Evolutionary conservation across 2,113 vertebrate genomes (phyloP).

Genomic region (Marmota monax): DNA sequence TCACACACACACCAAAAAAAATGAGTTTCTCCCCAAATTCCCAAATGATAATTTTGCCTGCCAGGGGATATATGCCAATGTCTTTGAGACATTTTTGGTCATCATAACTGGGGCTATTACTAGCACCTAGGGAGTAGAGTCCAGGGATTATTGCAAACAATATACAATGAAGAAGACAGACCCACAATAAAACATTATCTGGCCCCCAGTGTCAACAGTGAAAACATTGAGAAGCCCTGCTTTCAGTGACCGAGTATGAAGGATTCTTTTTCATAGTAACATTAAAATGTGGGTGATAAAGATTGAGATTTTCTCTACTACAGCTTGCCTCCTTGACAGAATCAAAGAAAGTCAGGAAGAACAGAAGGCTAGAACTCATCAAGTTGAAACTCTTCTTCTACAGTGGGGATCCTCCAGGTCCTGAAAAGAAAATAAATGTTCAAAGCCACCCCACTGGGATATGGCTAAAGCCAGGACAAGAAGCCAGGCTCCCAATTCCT

Average conservation of each 20-base stretch:
- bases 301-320: neutral
- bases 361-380: neutral
- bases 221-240: neutral
- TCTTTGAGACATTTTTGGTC: neutral
- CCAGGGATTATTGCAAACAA: neutral
- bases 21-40: neutral
- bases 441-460: neutral
- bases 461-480: neutral
- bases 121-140: neutral
- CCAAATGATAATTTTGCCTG: neutral
- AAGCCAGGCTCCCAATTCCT: neutral
- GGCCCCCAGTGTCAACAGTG: neutral
- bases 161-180: neutral
- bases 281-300: neutral
- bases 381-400: neutral
- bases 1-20: neutral
- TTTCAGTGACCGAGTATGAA: neutral
- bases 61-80: neutral
- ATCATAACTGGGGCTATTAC: neutral
- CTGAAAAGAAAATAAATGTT: neutral
- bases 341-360: neutral
- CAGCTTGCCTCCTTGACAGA: neutral
- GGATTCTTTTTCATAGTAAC: neutral
- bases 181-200: neutral
- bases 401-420: accelerated